Evolutionary conservation across 2,797 vertebrate genomes (phyloP), one percentile per base, ranked within the genome.

Genomic region (Alcedo quadribrachys): DNA sequence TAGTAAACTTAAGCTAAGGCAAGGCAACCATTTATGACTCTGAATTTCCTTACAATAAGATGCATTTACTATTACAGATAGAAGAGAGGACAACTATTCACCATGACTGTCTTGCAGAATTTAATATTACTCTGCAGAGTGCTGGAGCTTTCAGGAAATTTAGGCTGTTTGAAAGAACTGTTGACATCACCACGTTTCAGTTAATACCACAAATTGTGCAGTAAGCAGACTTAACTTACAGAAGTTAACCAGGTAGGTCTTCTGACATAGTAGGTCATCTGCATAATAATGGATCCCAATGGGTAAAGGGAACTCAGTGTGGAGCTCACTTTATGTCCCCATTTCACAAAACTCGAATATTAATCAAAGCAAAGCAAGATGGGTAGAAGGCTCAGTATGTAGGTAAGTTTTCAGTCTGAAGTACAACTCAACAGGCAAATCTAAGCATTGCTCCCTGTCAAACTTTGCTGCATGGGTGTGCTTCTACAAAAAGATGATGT

Each of bases 111-210:
- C 65, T 46, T 68, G 24, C 66, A 83, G 30, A 27, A 20, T 28
- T 35, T 15, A 22, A 51, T 27, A 19, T 50, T 35, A 27, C 53
- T 42, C 55, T 57, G 55, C 57, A 42, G 11, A 37, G 22, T 13
- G 42, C 7, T 5, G 3, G 65, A 69, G 65, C 37, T 71, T 55
- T 62, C 46, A 25, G 32, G 54, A 78, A 65, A 13, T 17, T 30
- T 8, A 22, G 22, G 33, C 10, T 12, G 25, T 18, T 45, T 55
- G 17, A 1, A 3, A 42, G 58, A 67, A 5, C 22, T 16, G 28
- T 19, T 0, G 1, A 33, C 27, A 4, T 0, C 1, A n/a, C 33
- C 0, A 0, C 24, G 30, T 24, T 66, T 55, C 74, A 55, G 48
- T 7, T 51, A 28, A 28, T 5, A 46, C 5, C 65, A 22, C 60